These are phyloP conservation scores for Carpatolechia fugitivella DNA, from an alignment of 2,888 invertebrate species.

Conservation along the genomic window DNA sequence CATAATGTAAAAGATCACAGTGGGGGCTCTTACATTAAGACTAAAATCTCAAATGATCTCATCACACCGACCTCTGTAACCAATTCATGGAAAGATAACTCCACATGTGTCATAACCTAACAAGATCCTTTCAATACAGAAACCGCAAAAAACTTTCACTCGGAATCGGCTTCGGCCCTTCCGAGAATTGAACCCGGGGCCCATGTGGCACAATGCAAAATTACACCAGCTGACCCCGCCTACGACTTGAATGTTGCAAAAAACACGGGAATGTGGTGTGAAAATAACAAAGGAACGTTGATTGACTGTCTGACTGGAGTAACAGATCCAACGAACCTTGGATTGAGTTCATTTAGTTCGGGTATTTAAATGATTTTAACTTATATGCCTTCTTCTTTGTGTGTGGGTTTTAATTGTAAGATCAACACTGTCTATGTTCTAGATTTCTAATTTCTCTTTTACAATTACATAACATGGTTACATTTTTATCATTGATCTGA, in stretches of 20 bases:
- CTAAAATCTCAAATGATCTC: background rate
- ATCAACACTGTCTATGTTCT: too few species aligned
- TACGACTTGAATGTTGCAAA: background rate
- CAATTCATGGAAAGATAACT: background rate
- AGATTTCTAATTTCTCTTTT: too few species aligned
- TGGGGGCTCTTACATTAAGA: background rate
- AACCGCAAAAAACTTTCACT: conserved; percentile 25
- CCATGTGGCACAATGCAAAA: conserved; percentile 10
- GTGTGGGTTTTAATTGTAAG: too few species aligned
- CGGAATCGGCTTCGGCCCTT: conserved; percentile 11
- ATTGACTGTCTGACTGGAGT: background rate
- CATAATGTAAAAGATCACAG: too few species aligned
- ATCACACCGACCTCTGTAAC: background rate
- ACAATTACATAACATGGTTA: too few species aligned
- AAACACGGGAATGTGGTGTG: background rate
- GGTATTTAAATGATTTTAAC: too few species aligned
- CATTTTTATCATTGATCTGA: too few species aligned
- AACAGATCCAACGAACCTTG: too few species aligned
- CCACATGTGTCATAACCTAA: conserved; percentile 11
- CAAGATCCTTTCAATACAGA: conserved; percentile 9
- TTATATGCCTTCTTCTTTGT: too few species aligned
- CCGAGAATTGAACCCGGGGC: conserved; percentile 18
- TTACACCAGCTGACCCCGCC: conserved; percentile 7
- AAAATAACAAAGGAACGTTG: background rate
- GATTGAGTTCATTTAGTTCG: too few species aligned